A percentile compares a stretch with the other conserved stretches of the same genome.
These are phyloP conservation scores for Philotrypesis tridentata DNA, from an alignment of 1,140 invertebrate species.

Conservation along the genomic window DNA sequence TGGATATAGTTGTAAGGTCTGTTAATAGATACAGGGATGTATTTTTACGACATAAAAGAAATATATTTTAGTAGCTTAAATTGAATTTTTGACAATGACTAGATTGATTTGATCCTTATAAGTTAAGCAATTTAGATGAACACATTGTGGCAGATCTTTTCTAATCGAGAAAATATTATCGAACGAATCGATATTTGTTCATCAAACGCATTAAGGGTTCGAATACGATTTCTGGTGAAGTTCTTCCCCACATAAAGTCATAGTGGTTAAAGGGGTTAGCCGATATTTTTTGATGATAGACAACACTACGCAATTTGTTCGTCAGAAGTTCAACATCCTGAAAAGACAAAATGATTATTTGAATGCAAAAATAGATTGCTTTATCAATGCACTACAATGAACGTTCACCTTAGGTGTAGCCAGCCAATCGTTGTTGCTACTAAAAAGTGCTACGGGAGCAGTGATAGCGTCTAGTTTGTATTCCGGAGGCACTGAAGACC, in stretches of 20 bases:
- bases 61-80: background rate
- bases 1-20: background rate
- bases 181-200: slow-evolving; percentile 58
- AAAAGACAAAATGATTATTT: slow-evolving; percentile 43
- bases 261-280: slow-evolving; percentile 70
- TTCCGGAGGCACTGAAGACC: slow-evolving; percentile 74
- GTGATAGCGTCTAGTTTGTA: slow-evolving; percentile 77
- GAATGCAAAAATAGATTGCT: slow-evolving; percentile 4
- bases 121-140: slow-evolving; percentile 31
- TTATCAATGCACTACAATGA: slow-evolving; percentile 1
- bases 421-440: slow-evolving; percentile 78
- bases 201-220: slow-evolving; percentile 62
- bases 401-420: slow-evolving; percentile 65
- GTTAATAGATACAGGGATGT: background rate
- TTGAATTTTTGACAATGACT: slow-evolving; percentile 33
- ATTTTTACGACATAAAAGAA: background rate
- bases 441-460: slow-evolving; percentile 79
- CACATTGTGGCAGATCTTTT: slow-evolving; percentile 27
- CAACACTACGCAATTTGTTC: slow-evolving; percentile 62
- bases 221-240: slow-evolving; percentile 61
- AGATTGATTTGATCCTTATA: slow-evolving; percentile 44
- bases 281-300: slow-evolving; percentile 62
- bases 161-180: background rate
- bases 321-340: slow-evolving; percentile 68
- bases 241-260: slow-evolving; percentile 73